Base-by-base conservation (phyloP, 2,113 vertebrate genomes). In the Cervus canadensis region DNA sequence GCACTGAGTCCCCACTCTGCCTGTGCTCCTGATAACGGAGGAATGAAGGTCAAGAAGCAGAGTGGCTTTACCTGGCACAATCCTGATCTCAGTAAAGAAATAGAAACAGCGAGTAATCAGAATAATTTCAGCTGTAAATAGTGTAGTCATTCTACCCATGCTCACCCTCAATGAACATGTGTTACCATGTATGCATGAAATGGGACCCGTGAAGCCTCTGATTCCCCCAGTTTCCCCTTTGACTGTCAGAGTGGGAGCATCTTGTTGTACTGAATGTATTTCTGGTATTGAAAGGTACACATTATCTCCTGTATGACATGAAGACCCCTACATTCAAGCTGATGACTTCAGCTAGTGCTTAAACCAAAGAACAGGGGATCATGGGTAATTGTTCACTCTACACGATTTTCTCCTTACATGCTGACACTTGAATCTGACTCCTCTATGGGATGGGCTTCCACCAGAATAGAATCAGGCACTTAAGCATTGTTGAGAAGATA, bases 1-100 rank as follows among this genome's bases (percentile, higher is more conserved):
- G 14, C 1, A 6, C 0, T 1, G 36, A 48, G 23, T 30, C 26
- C 28, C 36, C 21, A 1, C 33, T 6, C 23, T 28, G 26, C 26
- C 13, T 43, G 2, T 59, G 12, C 50, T 82, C 30, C 67, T 91
- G 43, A 43, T 76, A 30, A 50, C 0, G 2, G 43, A 45, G 12
- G 10, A 3, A 5, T 6, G 56, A 59, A 40, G 64, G 28, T 50
- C 60, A 74, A 71, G 83, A n/a, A 52, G 56, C 76, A n/a, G 30
- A 52, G 7, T 52, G 57, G 33, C 30, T 93, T 56, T 33, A 59
- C 33, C 25, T 62, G 50, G 36, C 21, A 54, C 54, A 0, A 21
- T 5, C 10, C n/a, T 28, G 33, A 64, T 43, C 48, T 50, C 48
- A 45, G 9, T 43, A 60, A 48, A 48, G 62, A 59, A 33, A n/a